Percentiles rank a stretch among this genome's conserved stretches.
Conservation (phyloP, 2,888 invertebrate genomes). For the Hanleya hanleyi region DNA sequence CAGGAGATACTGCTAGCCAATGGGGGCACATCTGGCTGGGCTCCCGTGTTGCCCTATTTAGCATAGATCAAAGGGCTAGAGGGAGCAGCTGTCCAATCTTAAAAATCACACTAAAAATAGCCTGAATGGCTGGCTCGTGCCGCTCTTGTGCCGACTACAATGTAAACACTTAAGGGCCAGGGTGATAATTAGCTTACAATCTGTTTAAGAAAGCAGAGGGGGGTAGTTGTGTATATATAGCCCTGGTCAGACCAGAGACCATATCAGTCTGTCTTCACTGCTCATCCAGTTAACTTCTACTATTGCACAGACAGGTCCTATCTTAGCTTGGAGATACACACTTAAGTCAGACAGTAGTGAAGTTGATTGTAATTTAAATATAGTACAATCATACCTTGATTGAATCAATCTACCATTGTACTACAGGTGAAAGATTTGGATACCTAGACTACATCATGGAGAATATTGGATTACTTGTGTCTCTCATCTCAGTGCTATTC, state of each 20-base stretch:
- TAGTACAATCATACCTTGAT: not conserved
- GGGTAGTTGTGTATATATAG: not conserved
- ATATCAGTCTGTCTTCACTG: not conserved
- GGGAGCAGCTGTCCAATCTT: not conserved
- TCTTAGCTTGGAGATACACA: too few species aligned
- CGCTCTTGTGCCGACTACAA: slow-evolving; percentile 3
- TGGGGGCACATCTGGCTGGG: too few species aligned
- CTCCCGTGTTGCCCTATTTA: too few species aligned
- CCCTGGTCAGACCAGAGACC: not conserved
- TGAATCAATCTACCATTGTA: too few species aligned
- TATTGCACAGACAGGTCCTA: not conserved
- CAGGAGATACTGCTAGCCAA: too few species aligned
- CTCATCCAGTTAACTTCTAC: not conserved
- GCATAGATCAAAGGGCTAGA: too few species aligned
- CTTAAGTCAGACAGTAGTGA: too few species aligned
- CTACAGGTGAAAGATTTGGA: too few species aligned
- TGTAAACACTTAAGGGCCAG: slow-evolving; percentile 5
- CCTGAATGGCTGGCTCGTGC: slow-evolving; percentile 2
- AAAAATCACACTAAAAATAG: not conserved
- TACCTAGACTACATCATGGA: too few species aligned
- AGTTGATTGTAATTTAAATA: too few species aligned
- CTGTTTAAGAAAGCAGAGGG: not conserved
- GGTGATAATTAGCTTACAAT: not conserved
- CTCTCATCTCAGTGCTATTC: too few species aligned
- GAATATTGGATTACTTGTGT: too few species aligned